Evolutionary conservation across 2,888 invertebrate species (phyloP).

Genomic region (Hydrotaea diabolus): DNA sequence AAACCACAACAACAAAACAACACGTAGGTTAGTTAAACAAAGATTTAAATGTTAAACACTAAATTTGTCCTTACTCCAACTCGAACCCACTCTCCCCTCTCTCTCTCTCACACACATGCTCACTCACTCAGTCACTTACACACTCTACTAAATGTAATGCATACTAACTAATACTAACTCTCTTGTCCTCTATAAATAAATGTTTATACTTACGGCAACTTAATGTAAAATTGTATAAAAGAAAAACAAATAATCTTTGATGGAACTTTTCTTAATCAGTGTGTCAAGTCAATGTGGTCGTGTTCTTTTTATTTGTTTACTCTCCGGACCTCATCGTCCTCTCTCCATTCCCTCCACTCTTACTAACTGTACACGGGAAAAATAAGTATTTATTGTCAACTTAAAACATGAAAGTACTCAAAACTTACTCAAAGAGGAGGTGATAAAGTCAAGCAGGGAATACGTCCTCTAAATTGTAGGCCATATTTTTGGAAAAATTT

Average conservation of each 20-base stretch:
- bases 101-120: background rate
- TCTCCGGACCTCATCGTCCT: background rate
- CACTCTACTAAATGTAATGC: background rate
- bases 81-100: too few relatives aligned
- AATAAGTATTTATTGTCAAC: too few relatives aligned
- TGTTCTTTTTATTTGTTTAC: constrained; percentile 3
- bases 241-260: constrained; percentile 41
- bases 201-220: background rate
- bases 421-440: too few relatives aligned
- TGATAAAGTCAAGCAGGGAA: too few relatives aligned
- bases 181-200: background rate
- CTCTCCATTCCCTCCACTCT: background rate
- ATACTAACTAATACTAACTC: background rate
- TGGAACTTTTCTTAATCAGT: constrained; percentile 55
- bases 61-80: constrained; percentile 7
- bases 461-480: too few relatives aligned
- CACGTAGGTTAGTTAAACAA: constrained; percentile 54
- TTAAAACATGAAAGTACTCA: too few relatives aligned
- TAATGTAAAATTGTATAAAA: constrained; percentile 28
- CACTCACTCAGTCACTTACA: background rate
- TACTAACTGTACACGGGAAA: too few relatives aligned
- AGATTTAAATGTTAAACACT: constrained; percentile 53
- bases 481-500: too few relatives aligned
- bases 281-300: constrained; percentile 55
- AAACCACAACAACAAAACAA: constrained; percentile 14